Percentiles rank a stretch among this genome's conserved stretches.
phyloP scores from a whole-genome alignment of 2,888 invertebrate genomes.

The Andrena trimmerana region DNA sequence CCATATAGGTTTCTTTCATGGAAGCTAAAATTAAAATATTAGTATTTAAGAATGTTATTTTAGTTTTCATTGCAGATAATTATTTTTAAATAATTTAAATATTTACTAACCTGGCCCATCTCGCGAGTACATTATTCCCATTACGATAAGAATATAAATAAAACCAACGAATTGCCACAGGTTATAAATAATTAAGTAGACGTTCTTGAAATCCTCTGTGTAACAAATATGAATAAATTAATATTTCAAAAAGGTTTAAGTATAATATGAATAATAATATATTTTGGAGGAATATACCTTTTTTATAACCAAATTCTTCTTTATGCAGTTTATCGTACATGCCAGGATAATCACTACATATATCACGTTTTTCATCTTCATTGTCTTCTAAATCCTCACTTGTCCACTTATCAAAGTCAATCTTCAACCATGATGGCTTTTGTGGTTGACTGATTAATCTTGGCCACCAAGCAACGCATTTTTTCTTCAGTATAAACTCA shows the following conservation, averaged over 20 bases:
- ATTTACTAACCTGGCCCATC: slow-evolving; percentile 88
- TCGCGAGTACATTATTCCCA: slow-evolving; percentile 91
- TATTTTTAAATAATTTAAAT: not conserved
- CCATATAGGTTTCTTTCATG: slow-evolving; percentile 89
- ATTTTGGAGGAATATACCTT: slow-evolving; percentile 86
- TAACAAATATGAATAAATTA: slow-evolving; percentile 72
- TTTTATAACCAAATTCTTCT: slow-evolving; percentile 92
- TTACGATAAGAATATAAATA: slow-evolving; percentile 90
- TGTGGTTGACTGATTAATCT: slow-evolving; percentile 92
- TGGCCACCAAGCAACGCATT: slow-evolving; percentile 92
- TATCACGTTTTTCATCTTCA: slow-evolving; percentile 88
- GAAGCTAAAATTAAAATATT: slow-evolving; percentile 85
- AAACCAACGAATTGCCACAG: slow-evolving; percentile 95
- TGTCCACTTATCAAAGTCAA: slow-evolving; percentile 97
- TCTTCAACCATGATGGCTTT: slow-evolving; percentile 96
- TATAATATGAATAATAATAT: slow-evolving; percentile 26
- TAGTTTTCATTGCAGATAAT: not conserved
- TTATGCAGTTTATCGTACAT: slow-evolving; percentile 91
- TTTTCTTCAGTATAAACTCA: slow-evolving; percentile 91
- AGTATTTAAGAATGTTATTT: not conserved
- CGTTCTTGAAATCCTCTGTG: slow-evolving; percentile 92
- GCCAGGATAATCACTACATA: slow-evolving; percentile 92
- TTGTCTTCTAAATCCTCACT: slow-evolving; percentile 90
- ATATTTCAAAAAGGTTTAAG: not conserved
- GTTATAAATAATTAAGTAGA: slow-evolving; percentile 95